Evolutionary conservation across 2,888 invertebrate species (phyloP).

Genomic region (Acleris holmiana): DNA sequence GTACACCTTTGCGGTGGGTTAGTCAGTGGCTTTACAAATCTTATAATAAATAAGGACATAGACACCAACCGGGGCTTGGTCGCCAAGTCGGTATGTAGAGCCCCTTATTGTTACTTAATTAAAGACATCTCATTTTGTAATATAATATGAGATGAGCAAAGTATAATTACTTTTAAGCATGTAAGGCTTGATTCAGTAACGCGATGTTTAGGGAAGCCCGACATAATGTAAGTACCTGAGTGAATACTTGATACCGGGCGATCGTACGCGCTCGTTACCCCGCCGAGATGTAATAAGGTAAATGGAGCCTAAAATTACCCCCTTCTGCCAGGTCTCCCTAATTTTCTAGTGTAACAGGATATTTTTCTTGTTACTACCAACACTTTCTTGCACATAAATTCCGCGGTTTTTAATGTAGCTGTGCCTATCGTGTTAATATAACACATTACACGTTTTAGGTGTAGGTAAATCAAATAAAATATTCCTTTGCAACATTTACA

Average conservation of each 20-base stretch:
- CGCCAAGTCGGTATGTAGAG: too few species aligned
- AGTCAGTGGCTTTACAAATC: too few species aligned
- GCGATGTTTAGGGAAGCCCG: neutral
- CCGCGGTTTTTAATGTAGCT: slow-evolving; percentile 4
- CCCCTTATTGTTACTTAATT: too few species aligned
- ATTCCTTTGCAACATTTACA: too few species aligned
- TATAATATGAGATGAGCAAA: neutral
- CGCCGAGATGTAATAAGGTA: slow-evolving; percentile 64
- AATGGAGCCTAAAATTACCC: slow-evolving; percentile 67
- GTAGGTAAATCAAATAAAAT: too few species aligned
- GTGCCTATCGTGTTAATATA: neutral
- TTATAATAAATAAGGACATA: too few species aligned
- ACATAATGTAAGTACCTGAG: slow-evolving; percentile 6
- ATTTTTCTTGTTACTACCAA: slow-evolving; percentile 48
- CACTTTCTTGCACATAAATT: slow-evolving; percentile 12
- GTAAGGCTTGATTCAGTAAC: neutral
- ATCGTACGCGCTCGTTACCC: slow-evolving; percentile 48
- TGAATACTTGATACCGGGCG: slow-evolving; percentile 43
- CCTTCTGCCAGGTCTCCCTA: slow-evolving; percentile 49
- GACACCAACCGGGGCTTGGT: too few species aligned
- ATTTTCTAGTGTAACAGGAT: slow-evolving; percentile 51
- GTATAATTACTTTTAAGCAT: neutral
- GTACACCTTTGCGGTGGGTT: too few species aligned
- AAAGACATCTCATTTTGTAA: neutral
- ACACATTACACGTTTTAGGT: neutral